Evolutionary conservation across 2,113 vertebrate genomes (phyloP), one percentile per base, ranked within the genome.

Genomic region (Sprattus sprattus): DNA sequence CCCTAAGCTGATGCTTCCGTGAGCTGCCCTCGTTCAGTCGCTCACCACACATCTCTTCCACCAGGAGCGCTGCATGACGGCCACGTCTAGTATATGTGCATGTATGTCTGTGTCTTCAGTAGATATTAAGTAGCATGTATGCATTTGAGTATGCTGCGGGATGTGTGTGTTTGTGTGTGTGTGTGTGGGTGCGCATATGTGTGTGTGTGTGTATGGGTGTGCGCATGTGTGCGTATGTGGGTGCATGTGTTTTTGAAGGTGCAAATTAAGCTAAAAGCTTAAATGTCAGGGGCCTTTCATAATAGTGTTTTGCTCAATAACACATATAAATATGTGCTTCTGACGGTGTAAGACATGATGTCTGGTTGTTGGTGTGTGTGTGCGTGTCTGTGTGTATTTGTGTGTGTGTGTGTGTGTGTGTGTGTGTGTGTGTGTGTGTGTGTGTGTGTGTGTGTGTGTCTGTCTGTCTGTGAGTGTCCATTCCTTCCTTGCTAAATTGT

Each of bases 1-100:
- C 84, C 85, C 81, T 83, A n/a, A 67, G 8, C 60, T 80, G 83
- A 45, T 54, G 52, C 84, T 87, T 60, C 84, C 85, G 75, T 83
- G 60, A 67, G 11, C 50, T 82, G 83, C 57, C 85, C 87, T 86
- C 32, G 45, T 80, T 86, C 82, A 46, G 75, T 82, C 84, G 52
- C 49, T 7, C 49, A 47, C 81, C 75, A 39, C 49, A 71, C 6
- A 25, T 20, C 54, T 60, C 16, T 60, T 22, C 15, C 11, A 22
- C 54, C 54, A 67, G 54, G 15, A 57, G 25, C 54, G 39, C 81
- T 75, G 25, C 57, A 54, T 6, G 4, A 67, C 7, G 39, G 32
- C 80, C 11, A 80, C 20, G 25, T 25, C 32, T 32, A 49, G 50
- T 47, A 15, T 45, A 2, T 39, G 47, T 32, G 47, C 22, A 20